phyloP scores from a whole-genome alignment of 2,113 vertebrate species.

The Dipodomys merriami region DNA sequence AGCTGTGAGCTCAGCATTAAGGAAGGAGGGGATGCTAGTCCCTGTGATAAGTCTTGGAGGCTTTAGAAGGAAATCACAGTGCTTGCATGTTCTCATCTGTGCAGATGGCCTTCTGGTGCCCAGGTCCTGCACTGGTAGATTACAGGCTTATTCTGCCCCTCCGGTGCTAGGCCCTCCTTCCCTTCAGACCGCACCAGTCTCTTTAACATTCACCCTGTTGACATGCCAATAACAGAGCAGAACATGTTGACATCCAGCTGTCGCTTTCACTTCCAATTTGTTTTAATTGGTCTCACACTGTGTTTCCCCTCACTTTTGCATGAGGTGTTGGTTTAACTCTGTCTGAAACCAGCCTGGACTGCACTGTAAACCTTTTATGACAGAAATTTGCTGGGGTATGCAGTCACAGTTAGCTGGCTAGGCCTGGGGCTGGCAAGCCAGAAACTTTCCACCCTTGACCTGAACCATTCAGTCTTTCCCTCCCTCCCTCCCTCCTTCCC shows the following conservation, averaged over 20 bases:
- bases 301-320: constrained; percentile 65
- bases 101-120: background rate
- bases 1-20: background rate
- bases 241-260: constrained; percentile 74
- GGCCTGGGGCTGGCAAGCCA: constrained; percentile 25
- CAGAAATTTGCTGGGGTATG: constrained; percentile 66
- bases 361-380: constrained; percentile 65
- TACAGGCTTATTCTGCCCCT: background rate
- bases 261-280: constrained; percentile 78
- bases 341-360: constrained; percentile 53
- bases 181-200: constrained; percentile 56
- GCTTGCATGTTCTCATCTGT: background rate
- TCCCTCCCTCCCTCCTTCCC: too few relatives aligned
- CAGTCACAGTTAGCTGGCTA: constrained; percentile 46
- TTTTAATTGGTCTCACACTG: constrained; percentile 77
- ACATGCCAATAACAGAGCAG: constrained; percentile 73
- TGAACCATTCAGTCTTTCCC: constrained; percentile 42
- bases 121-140: background rate
- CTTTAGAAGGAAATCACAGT: background rate
- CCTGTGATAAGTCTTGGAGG: background rate
- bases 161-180: constrained; percentile 39
- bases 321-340: constrained; percentile 66
- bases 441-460: constrained; percentile 14
- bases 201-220: constrained; percentile 58
- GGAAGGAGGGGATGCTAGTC: background rate